Evolutionary conservation across 2,797 vertebrate genomes (phyloP), one percentile per base, ranked within the genome.

Genomic region (Enteromius treurensis): DNA sequence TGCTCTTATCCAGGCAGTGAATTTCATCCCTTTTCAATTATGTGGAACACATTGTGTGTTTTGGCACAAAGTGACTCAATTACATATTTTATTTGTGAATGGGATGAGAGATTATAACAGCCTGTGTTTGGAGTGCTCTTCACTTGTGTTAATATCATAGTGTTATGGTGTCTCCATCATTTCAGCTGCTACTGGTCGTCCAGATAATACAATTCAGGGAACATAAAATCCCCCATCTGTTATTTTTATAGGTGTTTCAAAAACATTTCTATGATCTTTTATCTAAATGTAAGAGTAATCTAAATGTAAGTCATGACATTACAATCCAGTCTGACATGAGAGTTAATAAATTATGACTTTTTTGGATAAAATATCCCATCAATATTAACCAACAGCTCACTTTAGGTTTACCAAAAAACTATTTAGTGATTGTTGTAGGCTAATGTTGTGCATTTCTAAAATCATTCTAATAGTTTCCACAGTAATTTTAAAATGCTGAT

Each of bases 31-130:
- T 83, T 65, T 81, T 49, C 34, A 82, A 79, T 85, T 84, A 79
- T 75, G 29, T 70, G 82, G 69, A 83, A 69, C 69, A 53, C 70
- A 71, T 42, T 83, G 62, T 82, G 53, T 81, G 37, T 79, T 49
- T 62, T 84, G 86, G 82, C 69, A 76, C 67, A 60, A 81, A 81
- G 79, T 71, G 21, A 85, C 62, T 58, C 68, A 65, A 81, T 84
- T 81, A 78, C 49, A 69, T 68, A 60, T 73, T 71, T 19, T 77
- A 68, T 82, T 80, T 82, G 45, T 79, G 47, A 75, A 75, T 71
- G 62, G 65, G 60, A 79, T 80, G 67, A 37, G 21, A 81, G 60
- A 81, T 81, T 82, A 40, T 60, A 73, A 68, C 67, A 40, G 32
- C 37, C 68, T 51, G 23, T 26, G 14, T 32, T 55, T 77, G 17